Percentiles rank a stretch among this genome's conserved stretches.
These are phyloP conservation scores for Microctonus brassicae DNA, from an alignment of 2,888 invertebrate species.

Conservation along the genomic window DNA sequence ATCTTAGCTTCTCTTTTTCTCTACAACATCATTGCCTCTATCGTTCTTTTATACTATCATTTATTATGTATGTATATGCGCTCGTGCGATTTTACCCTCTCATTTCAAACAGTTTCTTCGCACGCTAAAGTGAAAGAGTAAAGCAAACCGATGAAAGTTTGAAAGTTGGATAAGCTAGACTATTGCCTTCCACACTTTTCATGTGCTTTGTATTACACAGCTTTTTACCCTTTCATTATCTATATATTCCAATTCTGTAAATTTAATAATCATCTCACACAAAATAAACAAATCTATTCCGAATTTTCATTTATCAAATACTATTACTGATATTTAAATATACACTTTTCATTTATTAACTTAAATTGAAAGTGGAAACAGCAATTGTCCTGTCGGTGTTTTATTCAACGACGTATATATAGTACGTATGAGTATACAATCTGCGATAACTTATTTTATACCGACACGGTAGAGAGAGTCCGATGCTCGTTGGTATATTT, in stretches of 20 bases:
- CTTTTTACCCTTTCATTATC: conserved; percentile 20
- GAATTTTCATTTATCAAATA: conserved; percentile 11
- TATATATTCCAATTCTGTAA: conserved; percentile 13
- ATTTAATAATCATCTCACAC: conserved; percentile 14
- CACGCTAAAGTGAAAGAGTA: conserved; percentile 17
- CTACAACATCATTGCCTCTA: conserved; percentile 31
- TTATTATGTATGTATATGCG: background rate
- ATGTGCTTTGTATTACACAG: background rate
- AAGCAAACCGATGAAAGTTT: conserved; percentile 27
- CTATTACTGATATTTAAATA: background rate
- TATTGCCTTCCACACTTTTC: conserved; percentile 1
- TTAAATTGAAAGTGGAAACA: background rate
- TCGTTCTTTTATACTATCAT: background rate
- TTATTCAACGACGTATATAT: no score
- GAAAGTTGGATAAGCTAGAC: conserved; percentile 17
- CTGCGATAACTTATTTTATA: background rate
- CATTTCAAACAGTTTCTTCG: conserved; percentile 27
- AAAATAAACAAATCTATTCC: conserved; percentile 10
- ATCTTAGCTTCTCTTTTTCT: conserved; percentile 30
- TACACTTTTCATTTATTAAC: no score
- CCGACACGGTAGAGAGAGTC: background rate
- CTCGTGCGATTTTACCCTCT: background rate
- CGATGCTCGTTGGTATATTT: conserved; percentile 25
- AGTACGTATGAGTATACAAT: no score
- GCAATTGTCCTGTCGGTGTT: no score